These are phyloP conservation scores for Zosterops lateralis DNA, from an alignment of 2,113 vertebrate species.

Conservation along the genomic window DNA sequence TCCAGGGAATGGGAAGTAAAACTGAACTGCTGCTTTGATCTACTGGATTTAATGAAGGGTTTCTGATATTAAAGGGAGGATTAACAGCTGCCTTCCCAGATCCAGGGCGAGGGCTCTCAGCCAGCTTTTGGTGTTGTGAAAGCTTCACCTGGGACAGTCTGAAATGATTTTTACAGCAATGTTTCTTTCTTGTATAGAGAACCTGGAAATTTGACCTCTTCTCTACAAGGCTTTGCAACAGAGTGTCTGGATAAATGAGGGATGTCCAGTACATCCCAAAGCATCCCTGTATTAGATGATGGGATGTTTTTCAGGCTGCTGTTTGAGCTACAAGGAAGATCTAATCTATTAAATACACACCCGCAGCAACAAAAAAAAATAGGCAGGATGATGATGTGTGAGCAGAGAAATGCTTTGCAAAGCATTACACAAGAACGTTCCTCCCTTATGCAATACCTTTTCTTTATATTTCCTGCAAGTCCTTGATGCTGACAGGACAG, in stretches of 20 bases:
- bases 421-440: neutral
- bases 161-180: neutral
- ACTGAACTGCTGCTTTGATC: neutral
- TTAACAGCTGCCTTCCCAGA: neutral
- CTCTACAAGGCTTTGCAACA: neutral
- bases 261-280: neutral
- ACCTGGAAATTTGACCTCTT: neutral
- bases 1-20: neutral
- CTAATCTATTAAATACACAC: neutral
- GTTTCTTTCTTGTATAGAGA: neutral
- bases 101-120: neutral
- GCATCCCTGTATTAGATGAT: neutral
- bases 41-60: neutral
- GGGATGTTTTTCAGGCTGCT: neutral
- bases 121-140: neutral
- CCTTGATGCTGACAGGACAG: neutral
- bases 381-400: accelerated
- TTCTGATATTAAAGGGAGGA: neutral
- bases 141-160: neutral
- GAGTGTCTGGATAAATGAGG: neutral
- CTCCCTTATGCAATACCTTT: neutral
- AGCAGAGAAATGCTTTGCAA: neutral
- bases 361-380: neutral
- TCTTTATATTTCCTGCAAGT: neutral
- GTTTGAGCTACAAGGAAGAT: neutral